These are phyloP conservation scores for Camelus dromedarius DNA, from an alignment of 2,113 vertebrate genomes.

Conservation along the genomic window DNA sequence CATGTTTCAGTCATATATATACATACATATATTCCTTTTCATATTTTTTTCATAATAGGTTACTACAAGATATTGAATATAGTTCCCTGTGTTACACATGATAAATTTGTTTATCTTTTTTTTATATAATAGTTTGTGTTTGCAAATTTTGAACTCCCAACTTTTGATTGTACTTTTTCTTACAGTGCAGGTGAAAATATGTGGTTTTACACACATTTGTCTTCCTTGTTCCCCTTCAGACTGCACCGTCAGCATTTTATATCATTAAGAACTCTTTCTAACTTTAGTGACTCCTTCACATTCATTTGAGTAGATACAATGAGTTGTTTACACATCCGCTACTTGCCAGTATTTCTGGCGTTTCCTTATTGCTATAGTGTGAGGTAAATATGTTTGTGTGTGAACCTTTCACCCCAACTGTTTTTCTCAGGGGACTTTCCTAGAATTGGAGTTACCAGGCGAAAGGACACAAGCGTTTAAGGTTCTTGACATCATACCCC, in stretches of 20 bases:
- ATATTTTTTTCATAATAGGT: too few relatives aligned
- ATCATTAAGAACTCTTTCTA: neutral
- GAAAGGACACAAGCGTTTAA: neutral
- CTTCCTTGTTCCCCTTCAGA: neutral
- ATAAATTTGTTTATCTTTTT: too few relatives aligned
- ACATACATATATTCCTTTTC: too few relatives aligned
- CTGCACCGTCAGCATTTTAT: neutral
- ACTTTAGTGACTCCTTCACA: neutral
- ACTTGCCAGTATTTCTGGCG: neutral
- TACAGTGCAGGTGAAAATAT: neutral
- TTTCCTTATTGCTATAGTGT: neutral
- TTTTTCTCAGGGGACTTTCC: slow-evolving; percentile 30
- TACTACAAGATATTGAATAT: too few relatives aligned
- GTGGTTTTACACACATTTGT: neutral
- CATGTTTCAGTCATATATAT: too few relatives aligned
- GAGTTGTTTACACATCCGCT: neutral
- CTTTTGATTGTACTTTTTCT: neutral
- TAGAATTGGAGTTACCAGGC: slow-evolving; percentile 24
- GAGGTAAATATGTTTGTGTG: neutral
- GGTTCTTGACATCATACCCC: neutral
- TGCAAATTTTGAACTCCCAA: too few relatives aligned
- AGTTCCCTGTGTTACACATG: too few relatives aligned
- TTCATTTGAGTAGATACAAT: neutral
- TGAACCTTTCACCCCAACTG: slow-evolving; percentile 41
- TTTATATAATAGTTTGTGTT: too few relatives aligned